Percentiles rank a stretch among this genome's conserved stretches.
Conservation (phyloP, 2,888 invertebrate genomes). For the Tetrapedia diversipes region DNA sequence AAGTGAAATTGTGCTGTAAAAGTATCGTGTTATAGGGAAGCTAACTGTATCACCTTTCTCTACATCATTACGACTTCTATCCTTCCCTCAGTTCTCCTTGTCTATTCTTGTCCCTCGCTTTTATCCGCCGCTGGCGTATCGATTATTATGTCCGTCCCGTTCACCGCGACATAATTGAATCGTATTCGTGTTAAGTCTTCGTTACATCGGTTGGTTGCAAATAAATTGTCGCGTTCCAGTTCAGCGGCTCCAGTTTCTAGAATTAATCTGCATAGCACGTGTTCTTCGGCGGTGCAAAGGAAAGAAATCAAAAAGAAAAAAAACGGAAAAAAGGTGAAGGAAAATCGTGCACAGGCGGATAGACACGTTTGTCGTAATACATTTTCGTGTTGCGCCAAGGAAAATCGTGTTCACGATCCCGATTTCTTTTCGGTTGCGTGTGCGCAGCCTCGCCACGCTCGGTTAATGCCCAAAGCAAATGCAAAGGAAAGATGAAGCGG, state of each 20-base stretch:
- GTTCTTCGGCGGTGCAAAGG: not conserved
- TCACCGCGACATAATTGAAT: conserved; percentile 43
- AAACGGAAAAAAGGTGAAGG: not conserved
- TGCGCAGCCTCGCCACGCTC: not conserved
- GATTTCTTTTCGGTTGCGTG: conserved; percentile 6
- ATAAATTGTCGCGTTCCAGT: conserved; percentile 41
- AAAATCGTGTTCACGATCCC: conserved; percentile 1
- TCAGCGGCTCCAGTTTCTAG: conserved; percentile 11
- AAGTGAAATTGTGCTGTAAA: too few relatives aligned
- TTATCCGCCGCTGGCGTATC: conserved; percentile 21
- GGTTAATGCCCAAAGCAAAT: not conserved
- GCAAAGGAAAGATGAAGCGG: not conserved
- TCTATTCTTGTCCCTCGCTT: not conserved
- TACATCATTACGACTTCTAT: too few relatives aligned
- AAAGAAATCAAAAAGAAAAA: not conserved
- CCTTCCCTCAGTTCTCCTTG: not conserved
- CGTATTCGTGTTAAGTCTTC: conserved; percentile 46
- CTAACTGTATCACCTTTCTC: too few relatives aligned
- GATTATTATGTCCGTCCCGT: conserved; percentile 22
- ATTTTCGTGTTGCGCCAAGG: not conserved
- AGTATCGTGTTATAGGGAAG: too few relatives aligned
- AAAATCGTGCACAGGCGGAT: not conserved
- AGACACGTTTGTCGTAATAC: not conserved
- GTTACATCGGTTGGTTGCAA: conserved; percentile 24
- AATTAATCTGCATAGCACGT: conserved; percentile 27